phyloP scores from a whole-genome alignment of 2,113 vertebrate genomes.

The Osmerus mordax region DNA sequence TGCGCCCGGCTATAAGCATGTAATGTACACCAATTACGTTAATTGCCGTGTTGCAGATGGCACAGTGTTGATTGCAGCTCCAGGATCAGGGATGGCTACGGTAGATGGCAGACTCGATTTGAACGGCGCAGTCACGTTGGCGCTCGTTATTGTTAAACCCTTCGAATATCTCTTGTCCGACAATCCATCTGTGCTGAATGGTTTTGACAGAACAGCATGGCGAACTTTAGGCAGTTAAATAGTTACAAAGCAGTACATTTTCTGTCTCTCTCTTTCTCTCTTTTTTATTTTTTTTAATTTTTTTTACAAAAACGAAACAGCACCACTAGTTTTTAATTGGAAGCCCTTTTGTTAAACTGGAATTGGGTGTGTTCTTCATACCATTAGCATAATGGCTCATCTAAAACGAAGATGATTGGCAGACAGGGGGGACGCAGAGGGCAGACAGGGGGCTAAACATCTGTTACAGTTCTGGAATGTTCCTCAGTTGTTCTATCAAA shows the following conservation, averaged over 20 bases:
- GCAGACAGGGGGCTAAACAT: conserved; percentile 29
- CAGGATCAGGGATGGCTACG: conserved; percentile 60
- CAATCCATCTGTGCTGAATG: conserved; percentile 69
- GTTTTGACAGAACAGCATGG: conserved; percentile 55
- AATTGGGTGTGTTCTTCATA: conserved; percentile 46
- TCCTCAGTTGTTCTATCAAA: conserved; percentile 44
- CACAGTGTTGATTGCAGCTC: conserved; percentile 74
- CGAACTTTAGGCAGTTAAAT: conserved; percentile 46
- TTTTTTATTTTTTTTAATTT: no score
- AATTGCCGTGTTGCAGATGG: conserved; percentile 76
- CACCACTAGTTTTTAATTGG: conserved; percentile 63
- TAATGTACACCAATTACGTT: conserved; percentile 77
- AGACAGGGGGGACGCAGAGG: conserved; percentile 41
- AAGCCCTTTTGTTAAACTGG: conserved; percentile 36
- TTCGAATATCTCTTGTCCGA: conserved; percentile 59
- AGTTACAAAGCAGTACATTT: conserved; percentile 33
- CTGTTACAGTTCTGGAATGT: conserved; percentile 43
- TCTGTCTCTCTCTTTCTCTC: no score
- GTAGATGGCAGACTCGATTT: conserved; percentile 53
- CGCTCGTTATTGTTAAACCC: conserved; percentile 69
- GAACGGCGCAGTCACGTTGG: conserved; percentile 60
- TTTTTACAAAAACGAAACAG: conserved; percentile 11
- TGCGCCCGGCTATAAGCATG: conserved; percentile 69
- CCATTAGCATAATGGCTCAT: conserved; percentile 51
- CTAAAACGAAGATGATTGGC: conserved; percentile 50